phyloP scores from a whole-genome alignment of 2,113 vertebrate species.

The Malurus melanocephalus region DNA sequence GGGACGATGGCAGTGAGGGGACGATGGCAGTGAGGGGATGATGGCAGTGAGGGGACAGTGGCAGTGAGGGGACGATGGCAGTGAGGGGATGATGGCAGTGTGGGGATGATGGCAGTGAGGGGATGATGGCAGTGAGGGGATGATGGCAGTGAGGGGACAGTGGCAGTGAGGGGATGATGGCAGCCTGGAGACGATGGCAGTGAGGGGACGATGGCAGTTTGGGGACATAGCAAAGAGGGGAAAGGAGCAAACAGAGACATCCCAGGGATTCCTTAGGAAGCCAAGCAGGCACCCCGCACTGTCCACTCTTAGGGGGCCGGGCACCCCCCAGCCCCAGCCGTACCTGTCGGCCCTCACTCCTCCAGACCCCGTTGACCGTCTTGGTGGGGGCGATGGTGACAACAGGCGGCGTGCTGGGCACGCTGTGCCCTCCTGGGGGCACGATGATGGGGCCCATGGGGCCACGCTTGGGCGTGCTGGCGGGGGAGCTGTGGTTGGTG shows the following conservation, averaged over 20 bases:
- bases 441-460: slow-evolving; percentile 93
- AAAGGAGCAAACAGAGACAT: background rate
- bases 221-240: background rate
- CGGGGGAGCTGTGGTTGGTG: slow-evolving; percentile 97
- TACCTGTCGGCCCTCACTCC: slow-evolving; percentile 93
- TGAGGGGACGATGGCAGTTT: background rate
- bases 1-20: too few relatives aligned
- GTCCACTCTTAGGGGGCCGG: fast-evolving
- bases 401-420: slow-evolving; percentile 95
- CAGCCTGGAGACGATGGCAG: background rate
- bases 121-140: too few relatives aligned
- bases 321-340: fast-evolving
- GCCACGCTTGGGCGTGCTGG: slow-evolving; percentile 93
- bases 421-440: slow-evolving; percentile 87
- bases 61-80: background rate
- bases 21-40: background rate
- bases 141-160: background rate
- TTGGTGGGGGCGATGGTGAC: slow-evolving; percentile 98
- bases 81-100: background rate
- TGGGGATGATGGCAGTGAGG: background rate
- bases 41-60: background rate
- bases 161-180: background rate
- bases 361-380: slow-evolving; percentile 95
- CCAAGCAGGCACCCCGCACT: fast-evolving
- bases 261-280: background rate